Evolutionary conservation across 1,140 invertebrate species (phyloP), one percentile per base, ranked within the genome.

Genomic region (Drosophila saltans): DNA sequence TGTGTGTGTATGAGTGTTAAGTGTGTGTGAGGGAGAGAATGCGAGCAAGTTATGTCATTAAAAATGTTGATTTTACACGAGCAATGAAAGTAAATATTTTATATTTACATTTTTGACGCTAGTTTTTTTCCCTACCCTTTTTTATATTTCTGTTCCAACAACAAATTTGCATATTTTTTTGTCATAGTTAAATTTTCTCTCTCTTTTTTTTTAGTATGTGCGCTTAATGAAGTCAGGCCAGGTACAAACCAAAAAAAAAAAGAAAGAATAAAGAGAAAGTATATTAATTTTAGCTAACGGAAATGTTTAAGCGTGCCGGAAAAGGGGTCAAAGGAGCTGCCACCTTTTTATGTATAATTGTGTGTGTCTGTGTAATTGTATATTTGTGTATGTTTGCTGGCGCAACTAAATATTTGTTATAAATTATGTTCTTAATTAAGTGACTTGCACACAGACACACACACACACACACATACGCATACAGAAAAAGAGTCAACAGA

Each of bases 371-470:
- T 45, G n/a, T n/a, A 1, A 6, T 1, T 9, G 3, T 16, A 21
- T 48, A 21, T 8, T 48, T 48, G 67, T 69, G 63, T 86, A 66
- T 72, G 68, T 75, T 70, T 69, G 58, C 84, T 48, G 63, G 45
- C 76, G 26, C 45, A 82, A 71, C 83, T 88, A 86, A 86, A 89
- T 89, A 89, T 88, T 89, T 89, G 81, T 78, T 76, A 89, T 86
- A 89, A 89, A 89, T 89, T 78, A 89, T 89, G 74, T 62, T 84
- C 72, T 81, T 89, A 89, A 89, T 89, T 89, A 89, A 89, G 84
- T 78, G 84, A 81, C 84, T 81, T 21, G 69, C 67, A 56, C 69
- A 65, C 48, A 43, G 16, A 60, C 11, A 52, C 59, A 30, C 75
- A 41, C 69, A 30, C 75, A 41, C 69, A 57, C 61, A 75, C 67